These are phyloP conservation scores for Cataglyphis hispanica DNA, from an alignment of 1,140 invertebrate genomes.

Conservation along the genomic window DNA sequence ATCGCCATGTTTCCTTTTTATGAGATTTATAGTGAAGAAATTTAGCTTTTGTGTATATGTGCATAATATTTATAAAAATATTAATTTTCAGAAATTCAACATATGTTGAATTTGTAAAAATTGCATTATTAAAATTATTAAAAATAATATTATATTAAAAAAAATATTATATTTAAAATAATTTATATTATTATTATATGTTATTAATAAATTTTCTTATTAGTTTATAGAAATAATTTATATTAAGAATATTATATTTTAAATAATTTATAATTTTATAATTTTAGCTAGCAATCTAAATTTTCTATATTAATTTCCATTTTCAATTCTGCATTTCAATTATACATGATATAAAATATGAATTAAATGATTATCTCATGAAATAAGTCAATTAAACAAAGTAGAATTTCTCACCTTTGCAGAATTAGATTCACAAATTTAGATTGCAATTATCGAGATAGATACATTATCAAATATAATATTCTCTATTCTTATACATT, in stretches of 20 bases:
- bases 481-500: conserved; percentile 44
- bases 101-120: no score
- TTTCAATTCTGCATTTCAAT: neutral
- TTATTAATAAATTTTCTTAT: no score
- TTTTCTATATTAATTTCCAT: neutral
- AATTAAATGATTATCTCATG: neutral
- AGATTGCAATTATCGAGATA: conserved; percentile 18
- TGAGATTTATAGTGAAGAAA: neutral
- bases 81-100: neutral
- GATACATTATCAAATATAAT: conserved; percentile 32
- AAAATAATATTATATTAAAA: neutral
- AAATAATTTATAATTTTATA: neutral
- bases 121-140: neutral
- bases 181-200: no score
- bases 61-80: neutral
- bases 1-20: neutral
- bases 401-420: neutral
- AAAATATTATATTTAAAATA: no score
- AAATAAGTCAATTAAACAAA: neutral
- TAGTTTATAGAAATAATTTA: no score
- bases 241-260: neutral
- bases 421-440: neutral
- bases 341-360: neutral
- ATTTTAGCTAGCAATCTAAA: conserved; percentile 18
- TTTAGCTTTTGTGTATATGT: neutral